These are phyloP conservation scores for Oryzias celebensis DNA, from an alignment of 2,113 vertebrate species.

Conservation along the genomic window DNA sequence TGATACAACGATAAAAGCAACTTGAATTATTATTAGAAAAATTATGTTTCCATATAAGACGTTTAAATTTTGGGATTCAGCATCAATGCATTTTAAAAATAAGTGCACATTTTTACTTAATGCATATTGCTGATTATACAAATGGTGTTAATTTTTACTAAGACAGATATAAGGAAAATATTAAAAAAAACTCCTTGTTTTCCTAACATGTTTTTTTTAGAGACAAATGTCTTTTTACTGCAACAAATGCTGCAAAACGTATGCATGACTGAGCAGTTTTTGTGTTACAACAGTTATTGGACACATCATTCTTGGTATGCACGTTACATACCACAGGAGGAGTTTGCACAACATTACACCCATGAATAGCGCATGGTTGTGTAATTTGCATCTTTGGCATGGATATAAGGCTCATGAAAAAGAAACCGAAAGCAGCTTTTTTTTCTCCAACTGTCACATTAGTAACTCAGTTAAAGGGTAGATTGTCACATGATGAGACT, in stretches of 20 bases:
- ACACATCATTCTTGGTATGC: conserved; percentile 11
- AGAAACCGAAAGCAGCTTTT: conserved; percentile 26
- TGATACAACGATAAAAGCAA: background rate
- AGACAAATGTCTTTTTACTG: conserved; percentile 43
- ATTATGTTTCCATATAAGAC: too few relatives aligned
- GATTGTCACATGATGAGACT: conserved; percentile 14
- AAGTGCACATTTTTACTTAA: conserved; percentile 21
- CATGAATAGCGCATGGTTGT: conserved; percentile 35
- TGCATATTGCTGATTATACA: too few relatives aligned
- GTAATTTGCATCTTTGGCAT: conserved; percentile 74
- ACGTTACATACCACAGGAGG: conserved; percentile 3
- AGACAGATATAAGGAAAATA: conserved; percentile 32
- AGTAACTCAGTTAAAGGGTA: conserved; percentile 11
- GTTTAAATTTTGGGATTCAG: too few relatives aligned
- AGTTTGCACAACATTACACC: conserved; percentile 4
- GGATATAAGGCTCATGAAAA: conserved; percentile 70
- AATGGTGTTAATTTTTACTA: conserved; percentile 19
- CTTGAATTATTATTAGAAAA: background rate
- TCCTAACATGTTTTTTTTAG: conserved; percentile 21
- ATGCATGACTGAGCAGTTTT: conserved; percentile 3
- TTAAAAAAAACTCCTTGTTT: conserved; percentile 46
- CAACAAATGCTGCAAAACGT: conserved; percentile 34
- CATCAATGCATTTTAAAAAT: conserved; percentile 5
- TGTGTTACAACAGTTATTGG: conserved; percentile 18
- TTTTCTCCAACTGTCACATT: background rate